Conservation (phyloP, 2,888 invertebrate species). For the Troides aeacus region DNA sequence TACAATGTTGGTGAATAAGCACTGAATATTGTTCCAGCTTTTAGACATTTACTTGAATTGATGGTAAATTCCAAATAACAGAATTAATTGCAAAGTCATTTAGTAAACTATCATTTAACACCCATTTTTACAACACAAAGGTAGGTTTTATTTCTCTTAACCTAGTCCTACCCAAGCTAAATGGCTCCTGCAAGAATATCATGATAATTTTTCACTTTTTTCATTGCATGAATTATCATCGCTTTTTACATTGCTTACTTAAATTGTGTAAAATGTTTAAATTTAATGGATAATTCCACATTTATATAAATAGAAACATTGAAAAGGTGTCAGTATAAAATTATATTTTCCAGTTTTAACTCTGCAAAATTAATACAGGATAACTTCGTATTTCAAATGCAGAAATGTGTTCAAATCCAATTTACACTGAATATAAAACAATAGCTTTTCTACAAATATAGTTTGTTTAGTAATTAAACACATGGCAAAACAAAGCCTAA, state of each 20-base stretch:
- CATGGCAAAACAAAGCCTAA: no score
- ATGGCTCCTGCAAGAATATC: slow-evolving; percentile 1
- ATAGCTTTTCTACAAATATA: no score
- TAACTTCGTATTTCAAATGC: no score
- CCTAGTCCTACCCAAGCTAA: slow-evolving; percentile 11
- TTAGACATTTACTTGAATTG: slow-evolving; percentile 9
- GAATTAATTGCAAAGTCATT: slow-evolving; percentile 54
- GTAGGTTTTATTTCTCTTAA: slow-evolving; percentile 2
- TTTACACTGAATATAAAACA: no score
- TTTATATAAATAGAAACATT: background rate
- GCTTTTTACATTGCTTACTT: slow-evolving; percentile 12
- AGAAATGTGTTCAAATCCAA: no score
- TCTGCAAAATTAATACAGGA: no score
- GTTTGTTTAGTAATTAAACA: no score
- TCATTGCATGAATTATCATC: slow-evolving; percentile 16
- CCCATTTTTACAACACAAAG: background rate
- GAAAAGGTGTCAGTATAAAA: background rate
- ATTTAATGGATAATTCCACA: background rate
- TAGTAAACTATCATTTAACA: slow-evolving; percentile 16
- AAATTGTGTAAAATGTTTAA: background rate
- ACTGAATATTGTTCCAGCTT: background rate
- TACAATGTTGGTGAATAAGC: background rate
- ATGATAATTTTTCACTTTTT: background rate
- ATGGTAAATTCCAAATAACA: slow-evolving; percentile 35
- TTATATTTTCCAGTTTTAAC: no score